These are phyloP conservation scores for Drosophila seguyi DNA, from an alignment of 1,140 invertebrate genomes.

Conservation along the genomic window DNA sequence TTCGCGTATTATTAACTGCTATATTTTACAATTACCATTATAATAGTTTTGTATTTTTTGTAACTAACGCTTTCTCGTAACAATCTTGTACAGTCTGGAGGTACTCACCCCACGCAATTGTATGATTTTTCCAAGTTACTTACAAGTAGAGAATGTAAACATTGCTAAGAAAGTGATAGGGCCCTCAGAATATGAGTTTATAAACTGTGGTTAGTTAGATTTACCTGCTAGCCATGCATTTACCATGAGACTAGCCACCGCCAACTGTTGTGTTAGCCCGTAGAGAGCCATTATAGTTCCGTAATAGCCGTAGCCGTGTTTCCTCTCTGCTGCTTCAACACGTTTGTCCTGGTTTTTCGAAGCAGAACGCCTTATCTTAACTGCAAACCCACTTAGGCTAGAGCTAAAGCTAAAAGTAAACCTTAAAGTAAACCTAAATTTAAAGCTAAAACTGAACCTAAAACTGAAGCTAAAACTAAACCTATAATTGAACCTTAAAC, in stretches of 20 bases:
- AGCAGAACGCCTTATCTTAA: constrained; percentile 42
- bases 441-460: constrained; percentile 8
- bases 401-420: constrained; percentile 5
- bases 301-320: background rate
- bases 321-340: constrained; percentile 22
- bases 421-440: too few relatives aligned
- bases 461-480: constrained; percentile 27
- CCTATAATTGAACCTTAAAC: too few relatives aligned
- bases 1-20: constrained; percentile 22
- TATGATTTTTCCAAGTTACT: too few relatives aligned
- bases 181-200: background rate
- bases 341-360: constrained; percentile 1
- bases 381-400: constrained; percentile 32
- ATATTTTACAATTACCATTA: constrained; percentile 18
- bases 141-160: too few relatives aligned
- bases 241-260: constrained; percentile 66
- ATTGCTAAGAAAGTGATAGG: too few relatives aligned
- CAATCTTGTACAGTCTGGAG: too few relatives aligned
- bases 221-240: background rate
- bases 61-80: background rate
- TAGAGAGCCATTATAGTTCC: constrained; percentile 52
- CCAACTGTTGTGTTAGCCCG: constrained; percentile 65
- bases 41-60: background rate
- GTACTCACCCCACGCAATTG: too few relatives aligned
- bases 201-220: background rate